Evolutionary conservation across 1,140 invertebrate species (phyloP).

Genomic region (Penaeus chinensis): DNA sequence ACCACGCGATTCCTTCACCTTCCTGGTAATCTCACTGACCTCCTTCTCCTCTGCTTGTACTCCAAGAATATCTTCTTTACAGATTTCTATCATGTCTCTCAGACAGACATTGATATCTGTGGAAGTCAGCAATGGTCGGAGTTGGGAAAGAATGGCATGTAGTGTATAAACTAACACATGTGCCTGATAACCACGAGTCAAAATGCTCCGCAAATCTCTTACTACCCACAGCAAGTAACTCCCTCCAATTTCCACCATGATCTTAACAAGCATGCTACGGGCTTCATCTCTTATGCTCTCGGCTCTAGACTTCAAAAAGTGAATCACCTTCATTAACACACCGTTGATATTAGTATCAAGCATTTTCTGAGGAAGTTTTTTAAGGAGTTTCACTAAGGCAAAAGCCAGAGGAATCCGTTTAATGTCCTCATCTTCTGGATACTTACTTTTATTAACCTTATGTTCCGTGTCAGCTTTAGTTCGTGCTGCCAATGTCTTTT

Average conservation of each 20-base stretch:
- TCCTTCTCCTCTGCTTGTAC: slow-evolving; percentile 91
- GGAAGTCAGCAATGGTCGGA: slow-evolving; percentile 77
- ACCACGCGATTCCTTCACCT: slow-evolving; percentile 74
- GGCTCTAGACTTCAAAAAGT: slow-evolving; percentile 89
- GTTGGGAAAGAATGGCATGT: slow-evolving; percentile 81
- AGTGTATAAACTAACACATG: slow-evolving; percentile 92
- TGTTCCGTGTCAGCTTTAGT: slow-evolving; percentile 81
- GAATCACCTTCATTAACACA: slow-evolving; percentile 89
- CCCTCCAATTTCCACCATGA: slow-evolving; percentile 87
- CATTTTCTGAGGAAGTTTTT: slow-evolving; percentile 81
- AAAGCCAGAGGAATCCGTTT: slow-evolving; percentile 90
- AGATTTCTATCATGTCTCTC: slow-evolving; percentile 82
- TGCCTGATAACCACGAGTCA: slow-evolving; percentile 91
- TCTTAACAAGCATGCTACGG: slow-evolving; percentile 88
- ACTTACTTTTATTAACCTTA: slow-evolving; percentile 78
- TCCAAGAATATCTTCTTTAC: slow-evolving; percentile 89
- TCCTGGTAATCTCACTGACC: slow-evolving; percentile 82
- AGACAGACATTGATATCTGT: slow-evolving; percentile 84
- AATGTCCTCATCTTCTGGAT: slow-evolving; percentile 85
- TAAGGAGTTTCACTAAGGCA: slow-evolving; percentile 90
- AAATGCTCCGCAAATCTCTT: slow-evolving; percentile 81
- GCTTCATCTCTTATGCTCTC: slow-evolving; percentile 87
- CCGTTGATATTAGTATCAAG: slow-evolving; percentile 71
- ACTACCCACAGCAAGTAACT: slow-evolving; percentile 83
- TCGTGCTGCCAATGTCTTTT: slow-evolving; percentile 76